Conservation (phyloP, 2,113 vertebrate species). For the Microcebus lehilahytsara region DNA sequence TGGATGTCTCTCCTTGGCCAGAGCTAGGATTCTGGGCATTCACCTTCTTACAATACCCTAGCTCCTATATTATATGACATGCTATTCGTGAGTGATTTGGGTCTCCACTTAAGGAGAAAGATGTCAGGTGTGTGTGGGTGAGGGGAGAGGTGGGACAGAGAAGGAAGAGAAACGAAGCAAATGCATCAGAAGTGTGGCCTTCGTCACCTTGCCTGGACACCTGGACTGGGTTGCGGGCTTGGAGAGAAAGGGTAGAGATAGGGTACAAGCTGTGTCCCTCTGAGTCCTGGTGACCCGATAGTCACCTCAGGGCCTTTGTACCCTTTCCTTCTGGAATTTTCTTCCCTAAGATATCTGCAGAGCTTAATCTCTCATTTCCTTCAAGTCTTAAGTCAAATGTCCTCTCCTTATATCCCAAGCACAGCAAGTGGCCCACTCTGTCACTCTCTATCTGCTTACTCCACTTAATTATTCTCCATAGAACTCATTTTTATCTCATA, state of each 20-base stretch:
- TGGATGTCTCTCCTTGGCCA: background rate
- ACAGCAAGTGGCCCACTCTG: background rate
- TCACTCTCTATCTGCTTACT: background rate
- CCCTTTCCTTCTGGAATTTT: background rate
- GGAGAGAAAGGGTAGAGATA: background rate
- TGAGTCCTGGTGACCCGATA: background rate
- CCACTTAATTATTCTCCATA: background rate
- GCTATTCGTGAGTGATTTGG: background rate
- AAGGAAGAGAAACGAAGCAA: background rate
- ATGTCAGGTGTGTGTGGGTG: background rate
- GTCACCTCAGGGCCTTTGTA: background rate
- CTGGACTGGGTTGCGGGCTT: background rate
- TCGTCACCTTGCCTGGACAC: background rate
- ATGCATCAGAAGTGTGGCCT: background rate
- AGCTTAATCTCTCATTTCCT: background rate
- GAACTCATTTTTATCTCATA: background rate
- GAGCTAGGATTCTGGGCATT: background rate
- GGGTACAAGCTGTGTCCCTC: background rate
- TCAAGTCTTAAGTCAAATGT: background rate
- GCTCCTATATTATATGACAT: no score
- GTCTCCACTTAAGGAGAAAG: background rate
- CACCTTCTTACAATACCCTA: background rate
- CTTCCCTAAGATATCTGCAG: background rate
- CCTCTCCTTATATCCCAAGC: background rate
- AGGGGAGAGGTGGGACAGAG: no score